These are phyloP conservation scores for Felis catus DNA, from an alignment of 2,113 vertebrate species.

Conservation along the genomic window DNA sequence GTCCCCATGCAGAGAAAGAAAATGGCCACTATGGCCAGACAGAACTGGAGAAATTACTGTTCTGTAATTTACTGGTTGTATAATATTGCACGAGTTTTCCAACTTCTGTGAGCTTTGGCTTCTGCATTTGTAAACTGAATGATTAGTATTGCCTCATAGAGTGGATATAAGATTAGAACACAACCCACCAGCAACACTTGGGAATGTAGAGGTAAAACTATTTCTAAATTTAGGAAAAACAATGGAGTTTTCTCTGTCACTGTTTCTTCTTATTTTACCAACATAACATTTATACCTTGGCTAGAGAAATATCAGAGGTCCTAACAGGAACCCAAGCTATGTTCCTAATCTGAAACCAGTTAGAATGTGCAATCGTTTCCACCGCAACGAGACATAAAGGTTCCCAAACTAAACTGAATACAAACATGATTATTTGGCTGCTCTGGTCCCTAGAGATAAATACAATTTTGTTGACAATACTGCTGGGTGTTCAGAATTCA, in stretches of 20 bases:
- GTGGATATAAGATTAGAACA: constrained; percentile 67
- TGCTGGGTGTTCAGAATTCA: constrained; percentile 19
- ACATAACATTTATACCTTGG: not conserved
- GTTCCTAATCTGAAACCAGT: not conserved
- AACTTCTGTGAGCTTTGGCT: not conserved
- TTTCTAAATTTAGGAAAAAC: not conserved
- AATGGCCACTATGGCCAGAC: not conserved
- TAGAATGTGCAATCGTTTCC: not conserved
- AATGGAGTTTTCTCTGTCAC: not conserved
- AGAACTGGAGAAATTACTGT: not conserved
- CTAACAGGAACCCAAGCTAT: not conserved
- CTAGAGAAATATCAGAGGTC: constrained; percentile 15
- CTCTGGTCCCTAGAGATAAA: constrained; percentile 45
- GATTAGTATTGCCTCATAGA: not conserved
- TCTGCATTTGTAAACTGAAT: not conserved
- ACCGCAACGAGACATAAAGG: constrained; percentile 30
- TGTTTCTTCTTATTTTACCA: constrained; percentile 11
- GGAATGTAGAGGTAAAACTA: constrained; percentile 90
- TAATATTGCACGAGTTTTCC: not conserved
- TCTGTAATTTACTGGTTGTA: not conserved
- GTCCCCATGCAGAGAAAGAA: not conserved
- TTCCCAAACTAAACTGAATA: constrained; percentile 36
- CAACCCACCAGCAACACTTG: constrained; percentile 91
- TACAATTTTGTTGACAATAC: not conserved
- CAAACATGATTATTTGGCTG: constrained; percentile 33